Evolutionary conservation across 2,113 vertebrate species (phyloP), one percentile per base, ranked within the genome.

Genomic region (Heterochromis multidens): DNA sequence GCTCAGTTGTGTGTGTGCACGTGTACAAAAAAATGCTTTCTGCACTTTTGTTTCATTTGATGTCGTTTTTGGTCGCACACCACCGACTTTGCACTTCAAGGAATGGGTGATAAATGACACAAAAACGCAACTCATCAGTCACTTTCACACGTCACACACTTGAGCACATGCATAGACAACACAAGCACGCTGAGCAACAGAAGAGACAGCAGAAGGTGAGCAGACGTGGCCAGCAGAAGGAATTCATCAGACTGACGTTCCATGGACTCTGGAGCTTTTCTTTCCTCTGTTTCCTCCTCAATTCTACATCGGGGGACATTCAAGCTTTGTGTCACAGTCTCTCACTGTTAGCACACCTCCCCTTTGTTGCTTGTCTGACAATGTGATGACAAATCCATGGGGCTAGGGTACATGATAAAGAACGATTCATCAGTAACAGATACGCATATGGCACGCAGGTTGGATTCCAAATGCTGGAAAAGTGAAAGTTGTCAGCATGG

Each of bases 201-300:
- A 13, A 82, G 80, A 85, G 10, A n/a, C 83, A 25, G 72, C 88
- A 94, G 87, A 90, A 88, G 92, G 86, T 87, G 86, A 90, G 83
- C 93, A 92, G 93, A 92, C 87, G 56, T 29, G 60, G 72, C 56
- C 67, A 76, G 84, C 85, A 90, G 90, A 86, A 89, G 87, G 90
- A 90, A 89, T 82, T 82, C 79, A 88, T 93, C 87, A 90, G 77
- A 72, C 74, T 74, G 81, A 87, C 13, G 67, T 80, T 81, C 17
- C 76, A 29, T 62, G 65, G 79, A 79, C 62, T 65, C 80, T 16
- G 23, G 33, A 37, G 81, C 29, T 14, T 83, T 88, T 77, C 83
- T 85, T 80, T 90, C 76, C 80, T 91, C 58, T 77, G 25, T 79
- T 84, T 85, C 62, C 63, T 54, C 49, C 16, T 84, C 81, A 57